A percentile compares a stretch with the other conserved stretches of the same genome.
Conservation (phyloP, 2,888 invertebrate species). For the Andrena marginata region DNA sequence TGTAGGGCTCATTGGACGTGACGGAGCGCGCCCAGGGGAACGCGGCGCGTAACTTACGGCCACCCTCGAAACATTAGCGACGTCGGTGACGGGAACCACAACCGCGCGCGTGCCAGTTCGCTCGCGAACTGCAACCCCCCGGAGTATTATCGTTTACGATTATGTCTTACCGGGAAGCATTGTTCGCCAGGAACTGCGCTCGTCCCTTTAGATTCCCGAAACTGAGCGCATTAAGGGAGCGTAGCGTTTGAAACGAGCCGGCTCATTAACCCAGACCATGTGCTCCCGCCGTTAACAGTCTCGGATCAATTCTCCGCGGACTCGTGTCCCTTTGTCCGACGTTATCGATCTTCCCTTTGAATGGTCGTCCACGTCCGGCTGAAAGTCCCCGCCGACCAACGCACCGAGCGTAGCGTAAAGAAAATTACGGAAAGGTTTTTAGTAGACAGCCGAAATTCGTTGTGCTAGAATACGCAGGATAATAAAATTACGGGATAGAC, state of each 20-base stretch:
- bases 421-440: too few species aligned
- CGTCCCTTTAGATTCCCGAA: neutral
- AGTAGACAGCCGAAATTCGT: too few species aligned
- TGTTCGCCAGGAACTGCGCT: conserved; percentile 3
- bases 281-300: conserved; percentile 8
- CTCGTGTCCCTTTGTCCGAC: neutral
- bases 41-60: neutral
- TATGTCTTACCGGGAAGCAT: conserved; percentile 38
- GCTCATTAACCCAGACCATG: conserved; percentile 20
- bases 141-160: conserved; percentile 53
- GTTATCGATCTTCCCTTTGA: neutral
- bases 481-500: too few species aligned
- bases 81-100: neutral
- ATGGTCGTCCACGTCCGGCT: neutral
- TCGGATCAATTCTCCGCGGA: neutral
- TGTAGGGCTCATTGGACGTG: neutral
- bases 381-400: too few species aligned
- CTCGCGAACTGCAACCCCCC: neutral
- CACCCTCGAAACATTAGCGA: neutral
- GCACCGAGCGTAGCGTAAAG: too few species aligned
- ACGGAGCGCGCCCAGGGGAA: conserved; percentile 16
- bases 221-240: conserved; percentile 40
- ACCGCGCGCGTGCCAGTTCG: conserved; percentile 7
- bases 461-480: too few species aligned
- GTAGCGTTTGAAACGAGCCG: conserved; percentile 41